Conservation (phyloP, 2,797 vertebrate species). For the Caiman crocodilus region DNA sequence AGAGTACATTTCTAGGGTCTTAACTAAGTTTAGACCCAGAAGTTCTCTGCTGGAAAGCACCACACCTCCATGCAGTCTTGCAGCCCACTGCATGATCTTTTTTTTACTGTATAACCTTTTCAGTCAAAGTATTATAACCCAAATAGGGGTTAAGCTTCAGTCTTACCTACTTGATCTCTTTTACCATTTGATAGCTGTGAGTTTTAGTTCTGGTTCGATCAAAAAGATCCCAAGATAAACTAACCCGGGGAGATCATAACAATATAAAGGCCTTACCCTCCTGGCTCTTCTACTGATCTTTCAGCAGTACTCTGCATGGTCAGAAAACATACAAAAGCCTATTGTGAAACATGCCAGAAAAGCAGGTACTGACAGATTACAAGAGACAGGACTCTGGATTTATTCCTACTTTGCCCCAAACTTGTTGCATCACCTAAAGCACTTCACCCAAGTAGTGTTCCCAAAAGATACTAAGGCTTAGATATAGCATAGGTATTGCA, state of each 20-base stretch:
- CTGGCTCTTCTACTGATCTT: not conserved
- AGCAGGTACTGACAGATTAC: not conserved
- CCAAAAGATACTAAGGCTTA: not conserved
- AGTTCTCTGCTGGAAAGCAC: not conserved
- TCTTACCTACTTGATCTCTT: not conserved
- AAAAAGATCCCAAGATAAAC: not conserved
- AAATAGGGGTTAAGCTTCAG: not conserved
- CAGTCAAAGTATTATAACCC: not conserved
- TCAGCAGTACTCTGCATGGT: not conserved
- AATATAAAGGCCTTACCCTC: not conserved
- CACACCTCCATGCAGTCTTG: not conserved
- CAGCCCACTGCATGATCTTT: not conserved
- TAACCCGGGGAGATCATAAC: not conserved
- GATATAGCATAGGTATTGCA: not conserved
- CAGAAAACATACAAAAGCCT: not conserved
- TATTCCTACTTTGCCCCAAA: not conserved
- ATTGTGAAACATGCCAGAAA: not conserved
- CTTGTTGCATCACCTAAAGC: not conserved
- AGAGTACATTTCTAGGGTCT: not conserved
- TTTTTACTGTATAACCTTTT: not conserved
- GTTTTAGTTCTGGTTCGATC: not conserved
- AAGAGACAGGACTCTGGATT: not conserved
- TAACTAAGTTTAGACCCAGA: not conserved
- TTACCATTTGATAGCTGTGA: not conserved
- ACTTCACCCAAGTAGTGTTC: not conserved